Conservation (phyloP, 2,888 invertebrate genomes). For the Ichneumoninae sp. region DNA sequence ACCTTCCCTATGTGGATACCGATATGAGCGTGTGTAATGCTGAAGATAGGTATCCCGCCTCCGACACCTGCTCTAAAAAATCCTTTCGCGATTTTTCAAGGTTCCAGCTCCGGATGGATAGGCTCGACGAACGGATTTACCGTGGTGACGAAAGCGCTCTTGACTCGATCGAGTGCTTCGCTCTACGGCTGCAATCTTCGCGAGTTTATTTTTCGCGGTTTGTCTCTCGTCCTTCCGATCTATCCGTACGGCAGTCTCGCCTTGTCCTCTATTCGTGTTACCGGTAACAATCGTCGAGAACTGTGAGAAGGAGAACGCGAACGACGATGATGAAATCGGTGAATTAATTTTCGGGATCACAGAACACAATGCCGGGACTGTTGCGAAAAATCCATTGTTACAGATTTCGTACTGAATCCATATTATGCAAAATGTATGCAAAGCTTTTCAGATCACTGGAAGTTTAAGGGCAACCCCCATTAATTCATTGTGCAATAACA, state of each 20-base stretch:
- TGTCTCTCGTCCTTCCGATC: conserved; percentile 8
- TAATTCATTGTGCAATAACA: neutral
- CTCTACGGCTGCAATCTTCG: neutral
- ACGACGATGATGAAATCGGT: conserved; percentile 26
- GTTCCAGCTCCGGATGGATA: neutral
- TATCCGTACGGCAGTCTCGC: neutral
- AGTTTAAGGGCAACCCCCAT: neutral
- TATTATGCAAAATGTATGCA: neutral
- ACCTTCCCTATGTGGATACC: neutral
- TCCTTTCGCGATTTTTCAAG: conserved; percentile 60
- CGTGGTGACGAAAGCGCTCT: conserved; percentile 54
- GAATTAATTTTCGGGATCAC: conserved; percentile 20
- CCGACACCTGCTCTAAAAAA: conserved; percentile 60
- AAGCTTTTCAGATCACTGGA: neutral
- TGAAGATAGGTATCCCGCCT: conserved; percentile 42
- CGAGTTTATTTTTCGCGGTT: conserved; percentile 27
- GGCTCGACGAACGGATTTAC: conserved; percentile 39
- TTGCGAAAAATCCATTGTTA: neutral
- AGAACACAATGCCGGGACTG: conserved; percentile 16
- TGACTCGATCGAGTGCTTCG: conserved; percentile 32
- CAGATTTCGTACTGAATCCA: neutral
- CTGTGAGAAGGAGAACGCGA: neutral
- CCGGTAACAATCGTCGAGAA: neutral
- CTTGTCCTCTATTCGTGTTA: conserved; percentile 25
- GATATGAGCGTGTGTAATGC: conserved; percentile 16